These are phyloP conservation scores for Rhingia rostrata DNA, from an alignment of 2,888 invertebrate genomes.

Conservation along the genomic window DNA sequence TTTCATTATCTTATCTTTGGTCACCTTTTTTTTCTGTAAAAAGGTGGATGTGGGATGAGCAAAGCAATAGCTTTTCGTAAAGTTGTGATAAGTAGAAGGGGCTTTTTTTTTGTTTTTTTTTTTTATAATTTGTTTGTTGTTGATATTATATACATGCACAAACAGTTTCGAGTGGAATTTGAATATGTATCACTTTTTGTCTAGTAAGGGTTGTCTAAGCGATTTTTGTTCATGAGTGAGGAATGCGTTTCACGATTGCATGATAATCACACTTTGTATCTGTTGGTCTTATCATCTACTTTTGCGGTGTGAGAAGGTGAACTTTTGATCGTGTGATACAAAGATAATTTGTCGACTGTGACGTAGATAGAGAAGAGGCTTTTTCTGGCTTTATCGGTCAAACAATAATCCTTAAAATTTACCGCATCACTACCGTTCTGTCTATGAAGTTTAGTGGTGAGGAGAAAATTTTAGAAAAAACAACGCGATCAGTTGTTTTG, in stretches of 20 bases:
- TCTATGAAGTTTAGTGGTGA: no score
- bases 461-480: no score
- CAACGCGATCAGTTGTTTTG: no score
- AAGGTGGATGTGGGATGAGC: conserved; percentile 56
- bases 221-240: conserved; percentile 21
- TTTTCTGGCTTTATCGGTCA: no score
- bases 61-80: conserved; percentile 7
- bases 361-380: not conserved
- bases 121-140: not conserved
- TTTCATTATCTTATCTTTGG: conserved; percentile 59
- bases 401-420: no score
- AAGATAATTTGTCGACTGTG: not conserved
- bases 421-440: no score
- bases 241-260: conserved; percentile 14
- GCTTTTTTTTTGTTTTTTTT: conserved; percentile 45
- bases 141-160: conserved; percentile 10
- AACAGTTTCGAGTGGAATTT: conserved; percentile 36
- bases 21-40: not conserved
- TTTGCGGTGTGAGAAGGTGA: not conserved
- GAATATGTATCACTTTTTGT: conserved; percentile 5
- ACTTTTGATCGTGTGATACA: conserved; percentile 7
- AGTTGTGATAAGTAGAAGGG: conserved; percentile 36
- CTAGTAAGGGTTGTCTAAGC: conserved; percentile 25
- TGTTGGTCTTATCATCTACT: not conserved
- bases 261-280: not conserved